A percentile compares a stretch with the other conserved stretches of the same genome.
These are phyloP conservation scores for Yoshiicerus persimilis DNA, from an alignment of 1,140 invertebrate species.

Conservation along the genomic window DNA sequence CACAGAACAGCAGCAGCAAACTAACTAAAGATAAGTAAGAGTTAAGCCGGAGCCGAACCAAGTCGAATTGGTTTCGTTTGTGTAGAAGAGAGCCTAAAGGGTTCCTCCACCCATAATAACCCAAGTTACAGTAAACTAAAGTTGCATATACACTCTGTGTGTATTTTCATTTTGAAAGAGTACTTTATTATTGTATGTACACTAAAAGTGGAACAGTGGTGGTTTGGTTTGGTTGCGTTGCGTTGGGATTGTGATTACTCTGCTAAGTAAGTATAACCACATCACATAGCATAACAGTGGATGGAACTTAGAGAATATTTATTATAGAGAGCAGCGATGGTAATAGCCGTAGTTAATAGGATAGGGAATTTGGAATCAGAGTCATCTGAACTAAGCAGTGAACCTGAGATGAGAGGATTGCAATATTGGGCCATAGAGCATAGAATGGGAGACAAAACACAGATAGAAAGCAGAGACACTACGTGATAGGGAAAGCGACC, in stretches of 20 bases:
- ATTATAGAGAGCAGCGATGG: background rate
- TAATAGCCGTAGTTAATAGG: background rate
- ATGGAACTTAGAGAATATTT: background rate
- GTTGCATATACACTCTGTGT: background rate
- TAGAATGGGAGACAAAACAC: background rate
- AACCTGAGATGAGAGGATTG: background rate
- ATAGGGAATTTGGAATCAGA: conserved; percentile 5
- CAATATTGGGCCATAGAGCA: background rate
- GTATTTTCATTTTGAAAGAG: background rate
- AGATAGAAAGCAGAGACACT: too few relatives aligned
- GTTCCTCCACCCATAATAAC: background rate
- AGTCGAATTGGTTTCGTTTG: background rate
- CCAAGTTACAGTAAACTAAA: background rate
- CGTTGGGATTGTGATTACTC: background rate
- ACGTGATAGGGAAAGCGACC: background rate
- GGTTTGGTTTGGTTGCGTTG: background rate
- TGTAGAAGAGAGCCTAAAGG: conserved; percentile 2
- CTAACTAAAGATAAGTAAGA: conserved; percentile 7
- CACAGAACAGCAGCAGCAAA: background rate
- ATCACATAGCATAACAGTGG: background rate
- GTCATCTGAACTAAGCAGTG: background rate
- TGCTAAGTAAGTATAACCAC: background rate
- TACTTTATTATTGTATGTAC: too few relatives aligned
- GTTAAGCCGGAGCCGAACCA: background rate
- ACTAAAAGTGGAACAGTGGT: background rate